Conservation (phyloP, 2,113 vertebrate genomes). For the Microcebus griseorufus region DNA sequence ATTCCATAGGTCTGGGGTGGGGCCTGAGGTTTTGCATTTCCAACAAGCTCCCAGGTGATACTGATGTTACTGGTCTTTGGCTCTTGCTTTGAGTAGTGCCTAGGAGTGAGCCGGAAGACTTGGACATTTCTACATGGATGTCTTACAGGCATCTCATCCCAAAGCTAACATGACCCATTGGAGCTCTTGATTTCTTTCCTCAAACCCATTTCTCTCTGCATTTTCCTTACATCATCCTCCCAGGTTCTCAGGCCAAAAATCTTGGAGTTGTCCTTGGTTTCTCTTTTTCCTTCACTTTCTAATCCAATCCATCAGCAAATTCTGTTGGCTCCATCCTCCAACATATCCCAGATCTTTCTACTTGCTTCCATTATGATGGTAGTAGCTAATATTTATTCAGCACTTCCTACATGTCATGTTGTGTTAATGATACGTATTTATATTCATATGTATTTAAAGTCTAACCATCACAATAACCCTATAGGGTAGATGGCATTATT, state of each 20-base stretch:
- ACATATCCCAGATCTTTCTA: not conserved
- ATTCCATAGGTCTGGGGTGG: not conserved
- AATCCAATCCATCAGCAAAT: not conserved
- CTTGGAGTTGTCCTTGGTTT: constrained; percentile 19
- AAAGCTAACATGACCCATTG: not conserved
- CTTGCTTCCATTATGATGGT: not conserved
- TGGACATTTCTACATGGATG: not conserved
- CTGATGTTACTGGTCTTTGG: not conserved
- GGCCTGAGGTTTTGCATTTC: not conserved
- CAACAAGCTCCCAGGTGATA: not conserved
- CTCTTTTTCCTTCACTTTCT: constrained; percentile 9
- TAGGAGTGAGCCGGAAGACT: not conserved
- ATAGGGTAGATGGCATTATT: not conserved
- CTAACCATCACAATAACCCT: not conserved
- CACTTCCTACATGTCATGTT: not conserved
- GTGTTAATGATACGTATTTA: not conserved
- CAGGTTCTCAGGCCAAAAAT: not conserved
- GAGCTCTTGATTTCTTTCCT: not conserved
- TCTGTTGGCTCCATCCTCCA: not conserved
- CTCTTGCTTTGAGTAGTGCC: not conserved
- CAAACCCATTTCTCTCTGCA: not conserved
- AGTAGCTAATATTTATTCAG: not conserved
- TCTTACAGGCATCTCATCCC: not conserved
- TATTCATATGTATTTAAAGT: not conserved
- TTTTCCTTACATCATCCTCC: not conserved